phyloP scores from a whole-genome alignment of 2,113 vertebrate genomes.

The Carettochelys insculpta region DNA sequence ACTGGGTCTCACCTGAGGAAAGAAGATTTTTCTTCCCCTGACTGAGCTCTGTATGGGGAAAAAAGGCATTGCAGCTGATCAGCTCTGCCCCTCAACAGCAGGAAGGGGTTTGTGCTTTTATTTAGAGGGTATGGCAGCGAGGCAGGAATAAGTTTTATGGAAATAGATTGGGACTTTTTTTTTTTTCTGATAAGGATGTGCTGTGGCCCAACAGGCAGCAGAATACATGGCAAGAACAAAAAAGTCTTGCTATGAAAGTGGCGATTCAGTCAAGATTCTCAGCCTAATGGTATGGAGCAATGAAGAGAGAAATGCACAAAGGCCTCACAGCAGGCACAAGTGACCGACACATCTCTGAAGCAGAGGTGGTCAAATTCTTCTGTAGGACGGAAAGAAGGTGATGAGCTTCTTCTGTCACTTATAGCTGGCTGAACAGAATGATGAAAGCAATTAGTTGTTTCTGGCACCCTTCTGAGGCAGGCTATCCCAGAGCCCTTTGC shows the following conservation, averaged over 20 bases:
- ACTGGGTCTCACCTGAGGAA: conserved; percentile 1
- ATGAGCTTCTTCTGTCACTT: neutral
- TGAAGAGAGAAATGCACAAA: neutral
- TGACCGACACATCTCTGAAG: neutral
- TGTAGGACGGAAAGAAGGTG: neutral
- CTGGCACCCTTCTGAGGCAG: neutral
- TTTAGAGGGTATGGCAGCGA: conserved; percentile 14
- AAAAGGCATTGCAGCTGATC: neutral
- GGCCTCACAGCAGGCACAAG: neutral
- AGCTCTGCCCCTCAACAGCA: conserved; percentile 10
- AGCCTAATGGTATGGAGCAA: conserved; percentile 25
- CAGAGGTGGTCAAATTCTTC: neutral
- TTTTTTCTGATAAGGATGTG: neutral
- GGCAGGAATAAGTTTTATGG: neutral
- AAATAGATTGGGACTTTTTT: conserved; percentile 37
- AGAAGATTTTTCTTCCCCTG: neutral
- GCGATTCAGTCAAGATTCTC: neutral
- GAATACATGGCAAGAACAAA: neutral
- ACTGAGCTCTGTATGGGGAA: neutral
- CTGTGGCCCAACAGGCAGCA: conserved; percentile 13
- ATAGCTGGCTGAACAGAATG: neutral
- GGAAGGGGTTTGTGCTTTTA: conserved; percentile 32
- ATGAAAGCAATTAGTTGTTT: neutral
- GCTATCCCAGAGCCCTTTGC: conserved; percentile 28
- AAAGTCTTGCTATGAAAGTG: conserved; percentile 13